Conservation (phyloP, 2,113 vertebrate genomes). For the Lophochroa leadbeateri region DNA sequence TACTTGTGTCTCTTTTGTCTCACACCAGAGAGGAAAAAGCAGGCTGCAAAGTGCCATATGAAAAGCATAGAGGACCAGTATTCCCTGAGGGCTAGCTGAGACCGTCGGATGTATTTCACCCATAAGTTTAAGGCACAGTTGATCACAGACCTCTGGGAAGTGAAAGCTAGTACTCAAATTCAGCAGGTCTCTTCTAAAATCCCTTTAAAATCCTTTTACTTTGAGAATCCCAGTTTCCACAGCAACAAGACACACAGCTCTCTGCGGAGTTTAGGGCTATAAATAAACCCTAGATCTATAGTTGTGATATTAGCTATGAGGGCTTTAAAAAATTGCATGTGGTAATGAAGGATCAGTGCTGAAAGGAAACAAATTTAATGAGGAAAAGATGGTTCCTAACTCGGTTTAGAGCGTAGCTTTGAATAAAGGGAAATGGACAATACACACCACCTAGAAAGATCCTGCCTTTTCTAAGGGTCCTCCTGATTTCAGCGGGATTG, state of each 20-base stretch:
- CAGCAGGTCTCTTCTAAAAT: background rate
- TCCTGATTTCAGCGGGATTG: background rate
- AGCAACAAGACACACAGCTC: constrained; percentile 70
- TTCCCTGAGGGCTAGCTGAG: background rate
- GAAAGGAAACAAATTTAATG: constrained; percentile 1
- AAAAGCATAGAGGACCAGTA: background rate
- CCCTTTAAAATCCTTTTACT: background rate
- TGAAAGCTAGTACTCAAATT: background rate
- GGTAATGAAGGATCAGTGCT: background rate
- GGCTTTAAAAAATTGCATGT: background rate
- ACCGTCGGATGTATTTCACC: background rate
- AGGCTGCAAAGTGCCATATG: background rate
- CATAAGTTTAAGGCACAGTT: background rate
- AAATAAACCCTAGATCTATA: constrained; percentile 71
- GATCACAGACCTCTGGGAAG: background rate
- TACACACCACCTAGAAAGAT: background rate
- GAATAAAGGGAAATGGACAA: background rate
- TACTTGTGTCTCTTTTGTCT: background rate
- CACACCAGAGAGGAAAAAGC: background rate
- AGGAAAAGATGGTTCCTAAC: constrained; percentile 1
- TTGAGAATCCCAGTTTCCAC: constrained; percentile 60
- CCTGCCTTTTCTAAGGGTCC: background rate
- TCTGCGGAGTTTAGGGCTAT: constrained; percentile 67
- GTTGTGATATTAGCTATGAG: constrained; percentile 38
- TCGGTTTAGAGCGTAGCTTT: background rate